phyloP scores from a whole-genome alignment of 2,797 vertebrate genomes.

The Aselliscus stoliczkanus region DNA sequence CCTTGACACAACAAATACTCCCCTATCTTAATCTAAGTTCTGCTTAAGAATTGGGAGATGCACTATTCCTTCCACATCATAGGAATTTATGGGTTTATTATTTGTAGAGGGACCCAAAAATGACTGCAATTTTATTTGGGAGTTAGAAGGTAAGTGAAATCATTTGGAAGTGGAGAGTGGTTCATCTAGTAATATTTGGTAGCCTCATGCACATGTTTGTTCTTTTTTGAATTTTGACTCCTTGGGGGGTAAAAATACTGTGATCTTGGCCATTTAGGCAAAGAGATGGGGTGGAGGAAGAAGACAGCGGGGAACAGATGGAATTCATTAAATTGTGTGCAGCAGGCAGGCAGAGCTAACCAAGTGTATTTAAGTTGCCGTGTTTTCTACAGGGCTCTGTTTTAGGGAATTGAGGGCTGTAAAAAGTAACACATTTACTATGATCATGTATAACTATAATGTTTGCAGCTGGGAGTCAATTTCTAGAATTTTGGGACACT shows the following conservation, averaged over 20 bases:
- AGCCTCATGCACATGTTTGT: not conserved
- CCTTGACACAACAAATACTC: not conserved
- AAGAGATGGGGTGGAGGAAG: not conserved
- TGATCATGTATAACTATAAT: not conserved
- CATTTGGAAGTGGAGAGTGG: not conserved
- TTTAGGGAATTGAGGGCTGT: not conserved
- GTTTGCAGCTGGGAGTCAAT: not conserved
- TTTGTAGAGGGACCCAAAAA: not conserved
- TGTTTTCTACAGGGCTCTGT: not conserved
- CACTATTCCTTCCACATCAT: not conserved
- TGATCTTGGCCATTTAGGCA: not conserved
- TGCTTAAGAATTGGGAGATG: not conserved
- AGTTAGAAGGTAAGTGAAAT: not conserved
- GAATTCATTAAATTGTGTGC: not conserved
- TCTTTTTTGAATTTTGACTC: constrained; percentile 21
- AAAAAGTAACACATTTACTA: not conserved
- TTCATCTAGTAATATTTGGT: not conserved
- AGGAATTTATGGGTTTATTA: not conserved
- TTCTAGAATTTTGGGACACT: constrained; percentile 21
- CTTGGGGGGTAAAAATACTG: not conserved
- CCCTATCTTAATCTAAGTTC: not conserved
- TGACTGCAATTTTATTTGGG: not conserved
- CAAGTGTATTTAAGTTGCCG: not conserved
- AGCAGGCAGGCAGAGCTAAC: not conserved
- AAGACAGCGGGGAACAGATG: not conserved